Base-by-base conservation (phyloP, 2,113 vertebrate species). In the Percopsis transmontana region DNA sequence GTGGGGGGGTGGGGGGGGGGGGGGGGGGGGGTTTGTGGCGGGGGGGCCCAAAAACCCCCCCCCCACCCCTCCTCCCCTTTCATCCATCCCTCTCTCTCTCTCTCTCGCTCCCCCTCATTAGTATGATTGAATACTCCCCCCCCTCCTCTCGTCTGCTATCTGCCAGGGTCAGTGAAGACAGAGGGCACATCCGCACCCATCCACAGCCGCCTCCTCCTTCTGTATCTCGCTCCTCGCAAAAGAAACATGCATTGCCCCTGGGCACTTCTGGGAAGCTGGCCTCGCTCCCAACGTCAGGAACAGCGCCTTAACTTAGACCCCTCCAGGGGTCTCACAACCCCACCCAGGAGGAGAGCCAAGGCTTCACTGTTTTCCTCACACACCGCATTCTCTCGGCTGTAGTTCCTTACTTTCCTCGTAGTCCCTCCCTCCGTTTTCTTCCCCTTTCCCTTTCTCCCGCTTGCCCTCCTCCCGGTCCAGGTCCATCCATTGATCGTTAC, bases 91-190 rank as follows among this genome's bases (percentile, higher is more conserved):
- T 54, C 33, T 66, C 21, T 71, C 41, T 2, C 53, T 39, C 54
- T 20, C 21, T 72, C 67, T 54, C 45, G 23, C 20, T 39, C 15
- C 24, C 61, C 10, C 0, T 27, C 56, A 20, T 52, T 52, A 20
- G n/a, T 20, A 19, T 52, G 50, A 20, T 52, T 52, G 50, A 44
- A 44, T 44, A 12, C 52, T 11, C 51, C 62, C 18, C 27, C 42
- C 21, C 81, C 77, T 40, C 57, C 53, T 59, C 70, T 81, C 44
- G 64, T 76, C 76, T 82, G 81, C 78, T 88, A 74, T 87, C 84
- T 86, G 82, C 84, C 81, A 84, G 81, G 85, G 82, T 86, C 88
- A 85, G 68, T 72, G 85, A 83, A 57, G 80, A 85, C 11, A 70
- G 72, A 77, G 62, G 80, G 66, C 65, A 76, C 77, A 75, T 74